Evolutionary conservation across 2,797 vertebrate genomes (phyloP), one percentile per base, ranked within the genome.

Genomic region (Oreochromis mossambicus): DNA sequence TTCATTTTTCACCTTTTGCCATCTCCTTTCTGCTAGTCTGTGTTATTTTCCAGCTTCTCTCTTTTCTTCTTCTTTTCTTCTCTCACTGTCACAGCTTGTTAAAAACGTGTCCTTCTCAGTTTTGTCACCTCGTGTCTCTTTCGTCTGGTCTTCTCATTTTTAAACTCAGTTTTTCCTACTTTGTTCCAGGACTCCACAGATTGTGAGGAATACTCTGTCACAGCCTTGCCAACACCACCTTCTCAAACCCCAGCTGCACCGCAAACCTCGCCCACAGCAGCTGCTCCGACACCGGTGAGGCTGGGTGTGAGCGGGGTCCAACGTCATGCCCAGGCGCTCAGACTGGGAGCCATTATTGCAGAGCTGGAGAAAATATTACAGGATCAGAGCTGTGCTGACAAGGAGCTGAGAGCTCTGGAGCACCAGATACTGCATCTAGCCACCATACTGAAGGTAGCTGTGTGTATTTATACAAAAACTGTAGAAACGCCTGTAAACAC

Each of bases 381-480:
- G 36, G 48, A 80, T 0, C 83, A 77, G 0, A 55, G 32, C 4
- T 52, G 90, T 3, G 38, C 85, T 0, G 95, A 92, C 29, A 92
- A 92, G 5, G 96, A 89, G 15, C 92, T 98, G 83, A 92, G 95
- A 79, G 90, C 92, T 7, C 51, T 99, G 92, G 94, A 97, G 58
- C 90, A 93, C 63, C 97, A 97, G 84, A 82, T 97, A 14, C 93
- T 95, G 0, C 94, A 96, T 77, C 94, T 99, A 89, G 89, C 86
- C 34, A 97, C 97, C 10, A 96, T 97, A 52, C 88, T 99, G 81
- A 97, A 97, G 97, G 98, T 99, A 88, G 17, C 41, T 5, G 61
- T 34, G 24, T 70, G 46, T 26, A 13, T 32, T 41, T 26, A 29
- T 34, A 61, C 11, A 13, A 12, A 26, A 3, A 7, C 10, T n/a